Conservation (phyloP, 2,113 vertebrate species). For the Zosterops hypoxanthus region DNA sequence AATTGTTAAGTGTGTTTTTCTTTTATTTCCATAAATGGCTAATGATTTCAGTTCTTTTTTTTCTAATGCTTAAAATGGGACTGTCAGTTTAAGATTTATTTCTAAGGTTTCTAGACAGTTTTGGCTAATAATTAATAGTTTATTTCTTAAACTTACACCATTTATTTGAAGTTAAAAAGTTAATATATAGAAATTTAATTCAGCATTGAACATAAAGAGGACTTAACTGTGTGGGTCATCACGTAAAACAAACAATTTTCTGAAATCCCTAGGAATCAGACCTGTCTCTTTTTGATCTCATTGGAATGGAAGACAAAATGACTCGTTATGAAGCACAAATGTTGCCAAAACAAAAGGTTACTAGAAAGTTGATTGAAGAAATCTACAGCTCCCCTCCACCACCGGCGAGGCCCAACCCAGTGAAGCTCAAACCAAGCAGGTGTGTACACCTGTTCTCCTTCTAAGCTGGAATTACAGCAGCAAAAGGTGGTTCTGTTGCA, state of each 20-base stretch:
- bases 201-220: background rate
- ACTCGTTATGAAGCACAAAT: constrained; percentile 85
- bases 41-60: background rate
- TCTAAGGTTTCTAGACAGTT: background rate
- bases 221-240: background rate
- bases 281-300: constrained; percentile 86
- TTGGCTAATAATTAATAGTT: background rate
- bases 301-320: constrained; percentile 85
- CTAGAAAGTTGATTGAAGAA: constrained; percentile 88
- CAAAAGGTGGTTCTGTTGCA: background rate
- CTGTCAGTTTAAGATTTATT: background rate
- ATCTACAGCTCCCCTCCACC: constrained; percentile 83
- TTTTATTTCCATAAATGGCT: background rate
- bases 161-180: background rate
- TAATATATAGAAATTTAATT: background rate
- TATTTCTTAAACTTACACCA: background rate
- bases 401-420: constrained; percentile 77
- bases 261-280: constrained; percentile 74
- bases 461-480: background rate
- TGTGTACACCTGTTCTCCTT: background rate
- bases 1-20: background rate
- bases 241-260: background rate
- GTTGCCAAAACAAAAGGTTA: constrained; percentile 87
- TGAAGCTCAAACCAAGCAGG: constrained; percentile 92
- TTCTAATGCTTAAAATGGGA: background rate